phyloP scores from a whole-genome alignment of 2,113 vertebrate species.

The Gasterosteus nipponicus region DNA sequence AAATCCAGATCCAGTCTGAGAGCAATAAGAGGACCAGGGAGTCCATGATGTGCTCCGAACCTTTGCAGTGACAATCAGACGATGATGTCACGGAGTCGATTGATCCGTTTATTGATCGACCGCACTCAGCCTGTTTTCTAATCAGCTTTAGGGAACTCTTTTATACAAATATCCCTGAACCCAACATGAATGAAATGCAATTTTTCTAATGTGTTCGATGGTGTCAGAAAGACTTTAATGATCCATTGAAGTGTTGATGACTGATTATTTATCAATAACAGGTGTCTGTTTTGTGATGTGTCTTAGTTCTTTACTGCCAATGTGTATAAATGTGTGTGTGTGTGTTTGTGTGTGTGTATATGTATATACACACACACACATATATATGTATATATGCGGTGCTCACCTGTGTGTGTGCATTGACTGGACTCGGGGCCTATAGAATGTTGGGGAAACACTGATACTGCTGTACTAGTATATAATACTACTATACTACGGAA shows the following conservation, averaged over 20 bases:
- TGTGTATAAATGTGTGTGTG: neutral
- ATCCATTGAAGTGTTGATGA: neutral
- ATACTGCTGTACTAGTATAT: neutral
- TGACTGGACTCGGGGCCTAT: no score
- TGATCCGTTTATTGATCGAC: conserved; percentile 3
- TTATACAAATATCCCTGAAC: conserved; percentile 16
- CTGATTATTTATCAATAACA: neutral
- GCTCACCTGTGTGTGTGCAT: no score
- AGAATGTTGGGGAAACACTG: no score
- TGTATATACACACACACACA: neutral
- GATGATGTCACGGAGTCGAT: conserved; percentile 36
- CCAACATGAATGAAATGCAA: conserved; percentile 22
- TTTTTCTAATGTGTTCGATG: neutral
- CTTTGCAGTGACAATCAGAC: conserved; percentile 67
- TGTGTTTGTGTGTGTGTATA: no score
- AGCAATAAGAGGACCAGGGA: conserved; percentile 59
- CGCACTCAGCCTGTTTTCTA: conserved; percentile 9
- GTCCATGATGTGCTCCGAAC: neutral
- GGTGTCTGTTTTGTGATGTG: conserved; percentile 9
- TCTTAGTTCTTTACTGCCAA: neutral
- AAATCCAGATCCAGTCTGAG: conserved; percentile 4
- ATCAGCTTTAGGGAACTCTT: conserved; percentile 20
- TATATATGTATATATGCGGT: neutral
- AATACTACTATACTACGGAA: neutral
- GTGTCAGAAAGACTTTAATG: neutral